Conservation (phyloP, 2,113 vertebrate genomes). For the Bos javanicus region DNA sequence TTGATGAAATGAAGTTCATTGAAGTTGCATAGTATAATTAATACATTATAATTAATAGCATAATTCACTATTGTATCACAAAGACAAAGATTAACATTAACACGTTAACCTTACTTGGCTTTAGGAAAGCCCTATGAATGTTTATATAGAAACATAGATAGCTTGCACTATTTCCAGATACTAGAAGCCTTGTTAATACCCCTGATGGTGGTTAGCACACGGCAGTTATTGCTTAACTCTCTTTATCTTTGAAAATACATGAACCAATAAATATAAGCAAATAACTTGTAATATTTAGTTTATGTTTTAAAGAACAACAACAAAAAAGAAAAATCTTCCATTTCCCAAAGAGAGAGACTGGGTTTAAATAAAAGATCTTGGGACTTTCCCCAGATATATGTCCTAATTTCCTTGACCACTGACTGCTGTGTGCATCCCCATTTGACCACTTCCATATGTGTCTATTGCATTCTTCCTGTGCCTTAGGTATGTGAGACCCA, state of each 20-base stretch:
- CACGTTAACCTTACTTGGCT: background rate
- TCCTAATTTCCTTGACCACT: background rate
- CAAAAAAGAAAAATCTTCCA: background rate
- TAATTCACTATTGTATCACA: background rate
- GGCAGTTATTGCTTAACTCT: background rate
- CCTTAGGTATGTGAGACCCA: background rate
- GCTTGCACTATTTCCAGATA: background rate
- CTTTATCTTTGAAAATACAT: background rate
- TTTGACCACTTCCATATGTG: background rate
- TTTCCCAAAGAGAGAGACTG: background rate
- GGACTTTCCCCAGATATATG: background rate
- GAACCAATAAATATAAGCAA: background rate
- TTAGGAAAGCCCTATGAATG: background rate
- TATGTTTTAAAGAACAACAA: background rate
- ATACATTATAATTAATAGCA: background rate
- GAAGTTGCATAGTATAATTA: background rate
- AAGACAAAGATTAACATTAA: background rate
- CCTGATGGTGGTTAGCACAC: background rate
- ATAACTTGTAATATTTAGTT: background rate
- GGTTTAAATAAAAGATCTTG: background rate
- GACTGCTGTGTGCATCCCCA: too few relatives aligned
- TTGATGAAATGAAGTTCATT: background rate
- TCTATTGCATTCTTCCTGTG: background rate
- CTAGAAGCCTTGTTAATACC: conserved; percentile 5
- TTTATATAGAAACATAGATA: background rate